A percentile compares a stretch with the other conserved stretches of the same genome.
phyloP scores from a whole-genome alignment of 1,140 invertebrate genomes.

The Tetragnatha versicolor region DNA sequence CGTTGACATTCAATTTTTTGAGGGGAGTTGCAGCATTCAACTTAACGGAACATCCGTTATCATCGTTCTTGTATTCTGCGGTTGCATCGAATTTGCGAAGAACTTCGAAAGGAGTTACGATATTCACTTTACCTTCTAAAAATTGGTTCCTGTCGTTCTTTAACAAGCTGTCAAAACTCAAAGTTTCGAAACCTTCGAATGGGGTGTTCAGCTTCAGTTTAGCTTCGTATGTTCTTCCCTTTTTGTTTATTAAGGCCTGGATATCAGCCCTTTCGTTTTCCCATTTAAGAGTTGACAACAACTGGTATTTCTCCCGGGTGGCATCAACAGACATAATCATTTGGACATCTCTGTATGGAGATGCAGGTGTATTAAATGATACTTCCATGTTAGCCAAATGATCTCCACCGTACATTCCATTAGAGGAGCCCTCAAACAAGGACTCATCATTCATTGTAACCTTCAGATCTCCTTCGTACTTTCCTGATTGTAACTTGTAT shows the following conservation, averaged over 20 bases:
- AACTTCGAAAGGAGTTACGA: constrained; percentile 59
- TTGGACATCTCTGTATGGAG: constrained; percentile 7
- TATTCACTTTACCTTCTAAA: constrained; percentile 38
- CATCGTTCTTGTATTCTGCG: constrained; percentile 56
- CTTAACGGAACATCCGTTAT: background rate
- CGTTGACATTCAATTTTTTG: background rate
- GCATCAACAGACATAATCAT: background rate
- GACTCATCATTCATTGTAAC: background rate
- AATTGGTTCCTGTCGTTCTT: constrained; percentile 4
- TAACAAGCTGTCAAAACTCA: constrained; percentile 36
- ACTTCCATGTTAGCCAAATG: constrained; percentile 8
- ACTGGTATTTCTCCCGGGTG: background rate
- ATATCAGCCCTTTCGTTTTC: constrained; percentile 14
- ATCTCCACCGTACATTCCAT: background rate
- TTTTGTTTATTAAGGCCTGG: background rate
- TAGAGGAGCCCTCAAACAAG: background rate
- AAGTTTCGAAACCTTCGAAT: constrained; percentile 16
- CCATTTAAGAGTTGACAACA: constrained; percentile 28
- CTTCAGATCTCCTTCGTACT: background rate
- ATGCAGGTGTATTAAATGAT: background rate
- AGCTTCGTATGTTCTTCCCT: constrained; percentile 12
- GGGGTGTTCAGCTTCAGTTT: constrained; percentile 35
- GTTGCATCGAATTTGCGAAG: constrained; percentile 36
- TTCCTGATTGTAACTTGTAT: background rate
- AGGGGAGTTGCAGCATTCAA: constrained; percentile 3